A percentile compares a stretch with the other conserved stretches of the same genome.
These are phyloP conservation scores for Coelogynopora nodosa DNA, from an alignment of 2,888 invertebrate species.

Conservation along the genomic window DNA sequence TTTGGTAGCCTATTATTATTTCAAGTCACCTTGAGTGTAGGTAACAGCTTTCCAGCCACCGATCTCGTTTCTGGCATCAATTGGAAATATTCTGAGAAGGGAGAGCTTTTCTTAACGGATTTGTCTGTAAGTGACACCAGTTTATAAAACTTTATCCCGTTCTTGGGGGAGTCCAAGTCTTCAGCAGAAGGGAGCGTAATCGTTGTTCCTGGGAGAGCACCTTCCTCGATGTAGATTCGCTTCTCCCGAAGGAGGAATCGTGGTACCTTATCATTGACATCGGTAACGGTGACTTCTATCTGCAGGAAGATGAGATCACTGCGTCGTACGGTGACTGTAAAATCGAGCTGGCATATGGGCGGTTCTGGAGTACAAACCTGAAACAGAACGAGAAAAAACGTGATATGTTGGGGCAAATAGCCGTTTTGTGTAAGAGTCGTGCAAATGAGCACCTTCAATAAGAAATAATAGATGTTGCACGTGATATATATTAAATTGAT, in stretches of 20 bases:
- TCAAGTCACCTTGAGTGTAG: background rate
- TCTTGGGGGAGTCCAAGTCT: background rate
- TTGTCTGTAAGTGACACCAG: too few relatives aligned
- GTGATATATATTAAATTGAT: too few relatives aligned
- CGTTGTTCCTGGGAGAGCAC: background rate
- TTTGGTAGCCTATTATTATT: too few relatives aligned
- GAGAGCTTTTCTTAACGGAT: too few relatives aligned
- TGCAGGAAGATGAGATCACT: background rate
- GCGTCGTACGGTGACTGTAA: background rate
- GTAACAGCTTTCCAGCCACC: background rate
- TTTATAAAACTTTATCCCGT: background rate
- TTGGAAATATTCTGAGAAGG: background rate
- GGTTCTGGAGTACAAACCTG: background rate
- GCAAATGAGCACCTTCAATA: too few relatives aligned
- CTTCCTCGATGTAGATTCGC: background rate
- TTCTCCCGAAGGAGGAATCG: slow-evolving; percentile 12
- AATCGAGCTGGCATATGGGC: background rate
- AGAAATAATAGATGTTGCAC: too few relatives aligned
- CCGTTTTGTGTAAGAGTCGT: too few relatives aligned
- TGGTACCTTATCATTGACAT: background rate
- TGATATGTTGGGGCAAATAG: too few relatives aligned
- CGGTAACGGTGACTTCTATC: background rate
- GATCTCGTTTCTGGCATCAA: background rate
- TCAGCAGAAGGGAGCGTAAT: background rate
- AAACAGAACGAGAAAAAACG: too few relatives aligned